phyloP scores from a whole-genome alignment of 2,113 vertebrate species.

The Sinocyclocheilus rhinocerous region DNA sequence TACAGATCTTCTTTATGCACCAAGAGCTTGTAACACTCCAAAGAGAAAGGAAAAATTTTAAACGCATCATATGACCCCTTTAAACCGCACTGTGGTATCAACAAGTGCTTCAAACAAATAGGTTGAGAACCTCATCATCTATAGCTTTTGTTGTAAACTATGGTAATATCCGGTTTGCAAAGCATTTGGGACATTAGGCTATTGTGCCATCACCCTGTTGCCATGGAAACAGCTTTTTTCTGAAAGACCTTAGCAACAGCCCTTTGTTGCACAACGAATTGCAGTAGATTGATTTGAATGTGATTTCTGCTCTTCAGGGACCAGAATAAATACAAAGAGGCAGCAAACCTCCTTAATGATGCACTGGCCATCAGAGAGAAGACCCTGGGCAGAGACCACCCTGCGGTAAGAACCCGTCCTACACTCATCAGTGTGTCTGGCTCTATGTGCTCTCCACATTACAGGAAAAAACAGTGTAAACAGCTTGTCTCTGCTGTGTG shows the following conservation, averaged over 20 bases:
- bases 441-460: neutral
- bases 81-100: neutral
- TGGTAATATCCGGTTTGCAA: neutral
- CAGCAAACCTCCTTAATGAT: slow-evolving; percentile 93
- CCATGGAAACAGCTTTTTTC: neutral
- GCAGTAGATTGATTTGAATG: neutral
- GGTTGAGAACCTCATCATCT: neutral
- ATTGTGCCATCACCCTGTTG: slow-evolving; percentile 1
- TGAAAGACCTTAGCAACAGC: neutral
- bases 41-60: no score
- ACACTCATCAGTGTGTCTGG: slow-evolving; percentile 74
- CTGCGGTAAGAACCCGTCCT: slow-evolving; percentile 93
- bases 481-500: neutral
- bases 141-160: neutral
- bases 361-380: slow-evolving; percentile 96
- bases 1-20: no score
- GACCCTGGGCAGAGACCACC: slow-evolving; percentile 93
- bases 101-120: neutral
- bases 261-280: neutral
- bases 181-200: neutral
- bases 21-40: no score
- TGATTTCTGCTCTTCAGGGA: slow-evolving; percentile 77
- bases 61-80: no score
- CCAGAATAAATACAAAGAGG: slow-evolving; percentile 99
- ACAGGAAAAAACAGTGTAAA: neutral